Evolutionary conservation across 2,888 invertebrate genomes (phyloP), one percentile per base, ranked within the genome.

Genomic region (Agonopterix alstromeriana): DNA sequence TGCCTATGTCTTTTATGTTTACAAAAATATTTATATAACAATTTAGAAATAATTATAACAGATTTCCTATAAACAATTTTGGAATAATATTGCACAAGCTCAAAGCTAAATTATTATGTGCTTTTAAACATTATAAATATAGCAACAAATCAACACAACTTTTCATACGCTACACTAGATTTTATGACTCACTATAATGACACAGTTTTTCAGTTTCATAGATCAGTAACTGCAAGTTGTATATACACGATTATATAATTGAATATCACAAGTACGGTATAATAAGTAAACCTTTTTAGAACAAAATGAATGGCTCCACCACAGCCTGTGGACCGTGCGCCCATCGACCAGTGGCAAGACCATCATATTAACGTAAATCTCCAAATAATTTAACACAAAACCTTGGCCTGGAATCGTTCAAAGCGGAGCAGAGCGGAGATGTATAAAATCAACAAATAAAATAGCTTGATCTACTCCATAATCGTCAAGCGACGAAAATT

Each of bases 1-100:
- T 82, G 86, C 78, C 81, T 79, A 80, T 82, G 87, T 87, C 87
- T 87, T 87, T 86, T 84, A 80, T 57, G 77, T 73, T 82, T 83
- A 83, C 70, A 85, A 84, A 86, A 83, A 86, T 85, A 85, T 78
- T 73, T 71, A 70, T 82, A 80, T 83, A 86, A 86, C 81, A 85
- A 85, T 86, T 86, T 85, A 78, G 85, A 86, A 85, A 84, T 84
- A 81, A 86, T 76, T 69, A 42, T 76, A 85, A 84, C 80, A 82
- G 67, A 78, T 79, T 70, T 68, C 65, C 70, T 77, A 82, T 75
- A 82, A 82, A 84, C 73, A 86, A 85, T 86, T 27, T 86, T 87
- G 86, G 86, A 86, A 85, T 85, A 82, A 77, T 83, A 83, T 85
- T 83, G 84, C 87, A 87, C 87, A 76, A 86, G 85, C 82, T 84